Percentiles rank a stretch among this genome's conserved stretches.
Conservation (phyloP, 2,888 invertebrate species). For the Himalopsyche kuldschensis region DNA sequence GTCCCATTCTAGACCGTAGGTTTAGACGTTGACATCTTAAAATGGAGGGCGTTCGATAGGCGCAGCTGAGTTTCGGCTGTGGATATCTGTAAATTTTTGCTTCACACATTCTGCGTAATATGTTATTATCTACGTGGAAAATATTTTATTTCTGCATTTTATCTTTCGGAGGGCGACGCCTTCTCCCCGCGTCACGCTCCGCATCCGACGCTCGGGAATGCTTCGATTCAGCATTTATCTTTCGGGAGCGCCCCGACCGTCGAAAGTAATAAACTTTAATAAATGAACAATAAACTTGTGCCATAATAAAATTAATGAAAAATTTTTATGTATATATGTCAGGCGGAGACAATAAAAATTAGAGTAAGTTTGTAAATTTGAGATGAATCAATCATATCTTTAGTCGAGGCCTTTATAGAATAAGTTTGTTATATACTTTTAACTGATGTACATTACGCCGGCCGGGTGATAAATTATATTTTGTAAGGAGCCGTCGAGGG, state of each 20-base stretch:
- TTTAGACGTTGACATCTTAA: background rate
- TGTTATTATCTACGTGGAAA: too few species aligned
- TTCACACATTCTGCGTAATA: too few species aligned
- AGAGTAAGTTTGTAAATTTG: background rate
- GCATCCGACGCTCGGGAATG: background rate
- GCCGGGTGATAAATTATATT: background rate
- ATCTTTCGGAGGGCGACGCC: too few species aligned
- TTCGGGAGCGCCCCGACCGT: background rate
- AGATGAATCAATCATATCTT: background rate
- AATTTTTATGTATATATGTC: background rate
- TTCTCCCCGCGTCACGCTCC: background rate
- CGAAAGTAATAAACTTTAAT: background rate
- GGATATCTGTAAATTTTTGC: too few species aligned
- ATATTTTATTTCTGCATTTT: too few species aligned
- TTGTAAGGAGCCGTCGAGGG: too few species aligned
- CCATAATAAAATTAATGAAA: background rate
- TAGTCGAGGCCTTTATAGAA: background rate
- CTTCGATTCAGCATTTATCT: background rate
- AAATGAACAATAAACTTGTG: background rate
- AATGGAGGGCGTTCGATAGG: too few species aligned
- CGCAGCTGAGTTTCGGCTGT: too few species aligned
- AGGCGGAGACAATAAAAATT: background rate
- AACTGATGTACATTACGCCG: background rate
- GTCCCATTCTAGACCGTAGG: background rate
- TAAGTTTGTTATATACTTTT: background rate